Conservation (phyloP, 2,888 invertebrate species). For the Campoplex nolae region DNA sequence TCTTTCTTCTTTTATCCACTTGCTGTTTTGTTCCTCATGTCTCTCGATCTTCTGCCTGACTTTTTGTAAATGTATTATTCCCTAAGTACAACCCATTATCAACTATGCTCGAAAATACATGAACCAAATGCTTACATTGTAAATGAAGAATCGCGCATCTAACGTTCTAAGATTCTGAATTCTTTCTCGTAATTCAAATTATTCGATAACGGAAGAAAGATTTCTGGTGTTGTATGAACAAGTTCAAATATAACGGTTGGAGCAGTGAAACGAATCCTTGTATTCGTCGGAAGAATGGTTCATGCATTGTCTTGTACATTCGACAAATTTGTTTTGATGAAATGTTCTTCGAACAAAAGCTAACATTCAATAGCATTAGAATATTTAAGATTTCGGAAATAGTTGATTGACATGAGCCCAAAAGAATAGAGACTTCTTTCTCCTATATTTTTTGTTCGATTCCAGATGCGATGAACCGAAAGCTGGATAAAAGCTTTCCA, state of each 20-base stretch:
- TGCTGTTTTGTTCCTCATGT: background rate
- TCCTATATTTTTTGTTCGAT: background rate
- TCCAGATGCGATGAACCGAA: background rate
- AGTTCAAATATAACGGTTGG: background rate
- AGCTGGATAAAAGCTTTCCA: conserved; percentile 15
- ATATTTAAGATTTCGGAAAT: background rate
- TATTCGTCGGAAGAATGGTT: no score
- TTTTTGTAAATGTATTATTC: conserved; percentile 4
- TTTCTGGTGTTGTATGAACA: background rate
- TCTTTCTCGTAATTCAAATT: no score
- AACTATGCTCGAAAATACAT: background rate
- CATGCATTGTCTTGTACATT: no score
- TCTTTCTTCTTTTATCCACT: background rate
- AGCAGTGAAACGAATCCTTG: no score
- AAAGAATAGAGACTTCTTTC: background rate
- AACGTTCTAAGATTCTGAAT: background rate
- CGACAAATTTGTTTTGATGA: background rate
- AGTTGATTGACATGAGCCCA: background rate
- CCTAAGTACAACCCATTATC: background rate
- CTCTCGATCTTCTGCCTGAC: background rate
- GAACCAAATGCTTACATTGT: background rate
- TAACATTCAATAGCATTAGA: background rate
- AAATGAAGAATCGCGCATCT: background rate
- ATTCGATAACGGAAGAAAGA: background rate
- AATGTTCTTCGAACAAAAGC: background rate